Evolutionary conservation across 2,797 vertebrate genomes (phyloP).

Genomic region (Dromococcyx pavoninus): DNA sequence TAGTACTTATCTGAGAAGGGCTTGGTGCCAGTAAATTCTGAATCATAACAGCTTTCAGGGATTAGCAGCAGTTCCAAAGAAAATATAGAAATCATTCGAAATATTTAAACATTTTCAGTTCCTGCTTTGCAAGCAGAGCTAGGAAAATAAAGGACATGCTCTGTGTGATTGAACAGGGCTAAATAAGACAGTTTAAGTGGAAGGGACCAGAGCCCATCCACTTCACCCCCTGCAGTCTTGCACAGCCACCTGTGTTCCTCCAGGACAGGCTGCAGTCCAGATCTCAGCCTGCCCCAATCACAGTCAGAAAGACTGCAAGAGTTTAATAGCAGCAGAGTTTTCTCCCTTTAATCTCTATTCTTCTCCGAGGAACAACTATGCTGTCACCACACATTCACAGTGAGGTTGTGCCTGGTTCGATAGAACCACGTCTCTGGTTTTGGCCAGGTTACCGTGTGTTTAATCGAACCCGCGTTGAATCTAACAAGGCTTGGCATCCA

Average conservation of each 20-base stretch:
- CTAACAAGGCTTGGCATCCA: background rate
- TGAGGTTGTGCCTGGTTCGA: accelerated
- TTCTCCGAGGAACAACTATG: accelerated
- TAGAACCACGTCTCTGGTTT: background rate
- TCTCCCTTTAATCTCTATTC: background rate
- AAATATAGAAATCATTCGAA: conserved; percentile 46
- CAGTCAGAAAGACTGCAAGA: background rate
- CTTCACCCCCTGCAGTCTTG: background rate
- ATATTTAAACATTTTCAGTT: conserved; percentile 46
- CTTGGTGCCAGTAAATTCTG: conserved; percentile 44
- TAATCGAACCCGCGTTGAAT: background rate
- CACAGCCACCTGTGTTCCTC: background rate
- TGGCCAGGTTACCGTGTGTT: accelerated
- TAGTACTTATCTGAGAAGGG: conserved; percentile 24
- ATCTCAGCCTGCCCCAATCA: background rate
- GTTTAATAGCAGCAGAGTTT: background rate
- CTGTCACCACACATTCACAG: background rate
- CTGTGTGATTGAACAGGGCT: background rate
- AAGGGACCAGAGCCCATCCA: background rate
- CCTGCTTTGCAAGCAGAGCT: conserved; percentile 6
- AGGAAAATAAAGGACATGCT: background rate
- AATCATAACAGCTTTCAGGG: conserved; percentile 45
- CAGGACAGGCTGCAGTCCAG: background rate
- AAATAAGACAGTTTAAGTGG: background rate
- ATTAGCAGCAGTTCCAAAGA: conserved; percentile 45